Percentiles rank a stretch among this genome's conserved stretches.
These are phyloP conservation scores for Nycticorax nycticorax DNA, from an alignment of 2,113 vertebrate species.

Conservation along the genomic window DNA sequence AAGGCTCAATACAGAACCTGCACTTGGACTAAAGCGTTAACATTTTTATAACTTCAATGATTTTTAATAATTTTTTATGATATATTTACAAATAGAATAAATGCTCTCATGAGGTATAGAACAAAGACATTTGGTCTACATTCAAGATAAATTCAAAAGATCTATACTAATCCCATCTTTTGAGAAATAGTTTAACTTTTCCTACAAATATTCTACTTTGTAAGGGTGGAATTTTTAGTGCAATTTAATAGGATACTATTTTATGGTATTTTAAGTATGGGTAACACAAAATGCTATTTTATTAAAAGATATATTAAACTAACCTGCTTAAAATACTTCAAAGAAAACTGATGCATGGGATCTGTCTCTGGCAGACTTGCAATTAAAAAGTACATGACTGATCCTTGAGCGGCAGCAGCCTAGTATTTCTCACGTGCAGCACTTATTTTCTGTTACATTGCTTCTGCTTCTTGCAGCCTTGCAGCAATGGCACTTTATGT, in stretches of 20 bases:
- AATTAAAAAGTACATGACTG: slow-evolving; percentile 81
- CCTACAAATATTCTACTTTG: not conserved
- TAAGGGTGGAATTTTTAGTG: not conserved
- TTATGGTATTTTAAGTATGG: not conserved
- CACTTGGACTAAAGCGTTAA: not conserved
- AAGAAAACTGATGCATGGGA: slow-evolving; percentile 84
- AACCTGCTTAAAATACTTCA: slow-evolving; percentile 89
- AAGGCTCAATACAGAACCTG: not conserved
- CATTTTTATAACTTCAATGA: not conserved
- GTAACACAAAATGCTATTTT: not conserved
- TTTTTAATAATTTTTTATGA: not conserved
- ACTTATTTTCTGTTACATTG: slow-evolving; percentile 81
- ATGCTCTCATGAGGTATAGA: not conserved
- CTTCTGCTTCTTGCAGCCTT: slow-evolving; percentile 78
- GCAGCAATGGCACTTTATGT: slow-evolving; percentile 79
- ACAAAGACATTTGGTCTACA: not conserved
- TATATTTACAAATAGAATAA: not conserved
- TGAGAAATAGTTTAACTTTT: not conserved
- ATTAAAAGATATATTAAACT: not conserved
- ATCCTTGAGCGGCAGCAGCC: slow-evolving; percentile 77
- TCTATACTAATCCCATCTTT: not conserved
- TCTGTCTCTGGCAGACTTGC: slow-evolving; percentile 84
- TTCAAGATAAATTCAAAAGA: not conserved
- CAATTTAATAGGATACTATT: not conserved
- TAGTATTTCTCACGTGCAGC: slow-evolving; percentile 76